Conservation (phyloP, 2,888 invertebrate genomes). For the Mythimna pallens region DNA sequence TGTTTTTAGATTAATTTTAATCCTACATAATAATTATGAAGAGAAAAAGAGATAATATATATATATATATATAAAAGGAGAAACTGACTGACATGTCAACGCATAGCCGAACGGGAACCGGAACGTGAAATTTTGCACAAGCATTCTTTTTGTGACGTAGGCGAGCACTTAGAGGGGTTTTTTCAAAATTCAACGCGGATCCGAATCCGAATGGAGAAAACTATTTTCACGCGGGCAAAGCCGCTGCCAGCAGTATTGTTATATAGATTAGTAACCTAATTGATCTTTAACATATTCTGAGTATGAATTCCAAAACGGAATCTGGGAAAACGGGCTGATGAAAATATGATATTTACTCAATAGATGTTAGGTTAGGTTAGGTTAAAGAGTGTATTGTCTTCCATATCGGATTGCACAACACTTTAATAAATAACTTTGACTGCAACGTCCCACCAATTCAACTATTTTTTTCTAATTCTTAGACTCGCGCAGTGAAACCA, state of each 20-base stretch:
- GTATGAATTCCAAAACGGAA: background rate
- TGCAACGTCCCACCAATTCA: background rate
- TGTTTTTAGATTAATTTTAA: background rate
- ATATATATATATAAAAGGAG: too few species aligned
- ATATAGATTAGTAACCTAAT: background rate
- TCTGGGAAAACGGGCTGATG: background rate
- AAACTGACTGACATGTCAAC: too few species aligned
- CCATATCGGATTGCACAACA: background rate
- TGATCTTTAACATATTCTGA: background rate
- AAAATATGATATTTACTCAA: background rate
- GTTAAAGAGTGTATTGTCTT: background rate
- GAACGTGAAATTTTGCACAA: too few species aligned
- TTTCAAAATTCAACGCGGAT: too few species aligned
- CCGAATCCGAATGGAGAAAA: too few species aligned
- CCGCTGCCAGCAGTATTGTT: too few species aligned
- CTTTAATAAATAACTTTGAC: too few species aligned
- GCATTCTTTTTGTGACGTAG: too few species aligned
- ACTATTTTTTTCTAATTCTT: background rate
- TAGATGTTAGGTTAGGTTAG: too few species aligned
- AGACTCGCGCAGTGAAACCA: constrained; percentile 51
- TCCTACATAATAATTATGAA: background rate
- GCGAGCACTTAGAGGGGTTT: too few species aligned
- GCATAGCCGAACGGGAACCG: too few species aligned
- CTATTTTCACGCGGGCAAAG: too few species aligned
- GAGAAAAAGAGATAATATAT: background rate